phyloP scores from a whole-genome alignment of 2,797 vertebrate species.

The Sparus aurata region DNA sequence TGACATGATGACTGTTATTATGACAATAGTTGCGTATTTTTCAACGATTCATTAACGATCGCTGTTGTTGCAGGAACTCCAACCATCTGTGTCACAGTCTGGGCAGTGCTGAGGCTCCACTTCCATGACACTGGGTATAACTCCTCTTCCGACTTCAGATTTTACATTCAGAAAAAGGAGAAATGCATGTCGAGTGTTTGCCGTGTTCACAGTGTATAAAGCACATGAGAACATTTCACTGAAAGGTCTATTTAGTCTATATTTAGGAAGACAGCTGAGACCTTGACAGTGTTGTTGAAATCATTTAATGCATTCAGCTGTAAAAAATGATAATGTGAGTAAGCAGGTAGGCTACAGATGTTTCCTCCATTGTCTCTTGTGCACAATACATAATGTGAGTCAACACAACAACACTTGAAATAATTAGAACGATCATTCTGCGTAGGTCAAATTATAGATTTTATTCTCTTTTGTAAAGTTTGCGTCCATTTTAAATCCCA shows the following conservation, averaged over 20 bases:
- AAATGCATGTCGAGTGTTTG: background rate
- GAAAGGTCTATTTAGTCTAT: background rate
- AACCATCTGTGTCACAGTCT: conserved; percentile 95
- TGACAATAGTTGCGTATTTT: background rate
- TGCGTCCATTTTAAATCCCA: conserved; percentile 10
- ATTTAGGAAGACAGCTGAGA: background rate
- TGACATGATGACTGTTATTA: background rate
- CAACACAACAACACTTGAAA: background rate
- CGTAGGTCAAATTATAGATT: background rate
- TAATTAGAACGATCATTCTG: background rate
- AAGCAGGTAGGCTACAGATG: background rate
- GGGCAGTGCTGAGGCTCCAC: conserved; percentile 94
- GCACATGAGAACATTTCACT: background rate
- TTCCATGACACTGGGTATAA: conserved; percentile 92
- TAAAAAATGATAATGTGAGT: background rate
- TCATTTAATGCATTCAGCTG: background rate
- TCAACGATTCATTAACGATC: background rate
- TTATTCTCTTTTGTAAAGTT: background rate
- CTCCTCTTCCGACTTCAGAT: background rate
- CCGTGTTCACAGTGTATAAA: background rate
- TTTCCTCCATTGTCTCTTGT: background rate
- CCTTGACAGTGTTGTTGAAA: background rate
- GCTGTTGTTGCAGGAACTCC: conserved; percentile 89
- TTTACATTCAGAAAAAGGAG: background rate
- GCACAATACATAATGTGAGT: background rate